These are phyloP conservation scores for Morone saxatilis DNA, from an alignment of 2,113 vertebrate genomes.

Conservation along the genomic window DNA sequence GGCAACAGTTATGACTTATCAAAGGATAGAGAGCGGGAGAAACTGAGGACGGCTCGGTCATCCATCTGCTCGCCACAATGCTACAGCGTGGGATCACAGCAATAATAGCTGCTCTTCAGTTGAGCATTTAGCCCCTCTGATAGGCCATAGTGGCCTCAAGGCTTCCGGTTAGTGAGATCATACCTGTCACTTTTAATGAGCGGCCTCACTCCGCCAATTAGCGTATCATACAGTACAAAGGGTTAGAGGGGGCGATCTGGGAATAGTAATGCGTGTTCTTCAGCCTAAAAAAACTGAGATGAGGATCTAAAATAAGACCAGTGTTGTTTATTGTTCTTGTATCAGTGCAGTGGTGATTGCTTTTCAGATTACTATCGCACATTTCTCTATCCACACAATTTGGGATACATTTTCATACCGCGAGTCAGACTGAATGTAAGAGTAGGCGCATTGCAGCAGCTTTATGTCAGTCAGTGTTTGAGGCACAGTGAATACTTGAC, in stretches of 20 bases:
- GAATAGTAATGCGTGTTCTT: slow-evolving; percentile 8
- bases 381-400: slow-evolving; percentile 15
- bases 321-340: background rate
- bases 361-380: slow-evolving; percentile 1
- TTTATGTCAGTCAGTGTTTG: slow-evolving; percentile 45
- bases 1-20: slow-evolving; percentile 59
- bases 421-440: background rate
- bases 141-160: slow-evolving; percentile 20
- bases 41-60: slow-evolving; percentile 26
- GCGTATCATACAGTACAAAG: background rate
- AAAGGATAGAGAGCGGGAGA: slow-evolving; percentile 9
- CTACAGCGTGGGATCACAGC: slow-evolving; percentile 40
- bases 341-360: slow-evolving; percentile 10
- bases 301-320: slow-evolving; percentile 36
- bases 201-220: slow-evolving; percentile 40
- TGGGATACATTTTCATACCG: slow-evolving; percentile 17
- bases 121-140: slow-evolving; percentile 53
- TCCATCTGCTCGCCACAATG: slow-evolving; percentile 23
- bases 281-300: background rate
- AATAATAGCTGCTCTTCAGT: slow-evolving; percentile 42
- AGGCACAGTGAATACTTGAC: slow-evolving; percentile 19
- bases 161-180: slow-evolving; percentile 42
- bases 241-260: background rate
- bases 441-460: slow-evolving; percentile 53
- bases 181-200: slow-evolving; percentile 69